Evolutionary conservation across 2,797 vertebrate genomes (phyloP).

Genomic region (Erpetoichthys calabaricus): DNA sequence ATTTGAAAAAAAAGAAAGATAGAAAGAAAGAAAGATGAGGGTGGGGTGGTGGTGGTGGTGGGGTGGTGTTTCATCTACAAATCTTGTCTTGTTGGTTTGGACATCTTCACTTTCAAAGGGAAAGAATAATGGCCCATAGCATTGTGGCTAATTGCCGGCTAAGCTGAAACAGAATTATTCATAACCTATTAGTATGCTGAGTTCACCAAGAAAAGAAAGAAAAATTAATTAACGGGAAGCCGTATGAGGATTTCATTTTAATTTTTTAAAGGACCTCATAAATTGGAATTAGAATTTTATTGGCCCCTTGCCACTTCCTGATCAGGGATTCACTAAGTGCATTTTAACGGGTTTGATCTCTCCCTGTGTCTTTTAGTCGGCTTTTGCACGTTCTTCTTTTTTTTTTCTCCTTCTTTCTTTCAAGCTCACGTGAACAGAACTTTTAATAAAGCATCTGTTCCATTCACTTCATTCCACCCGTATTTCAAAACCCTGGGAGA

Average conservation of each 20-base stretch:
- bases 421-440: background rate
- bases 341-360: no score
- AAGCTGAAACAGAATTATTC: conserved; percentile 68
- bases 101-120: conserved; percentile 34
- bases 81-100: conserved; percentile 27
- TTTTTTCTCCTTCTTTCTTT: background rate
- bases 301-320: conserved; percentile 15
- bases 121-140: conserved; percentile 48
- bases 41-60: conserved; percentile 2
- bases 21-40: no score
- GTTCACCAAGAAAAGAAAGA: conserved; percentile 42
- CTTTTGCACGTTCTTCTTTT: background rate
- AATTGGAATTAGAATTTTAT: conserved; percentile 56
- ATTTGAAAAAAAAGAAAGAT: no score
- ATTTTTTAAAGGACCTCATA: conserved; percentile 56
- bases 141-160: conserved; percentile 52
- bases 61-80: conserved; percentile 19
- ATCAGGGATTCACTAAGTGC: background rate
- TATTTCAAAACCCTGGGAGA: no score
- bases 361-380: no score
- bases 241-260: conserved; percentile 40
- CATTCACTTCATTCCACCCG: background rate
- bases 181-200: conserved; percentile 61
- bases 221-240: conserved; percentile 58
- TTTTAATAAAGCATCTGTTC: background rate